These are phyloP conservation scores for Psophia crepitans DNA, from an alignment of 2,113 vertebrate genomes.

Conservation along the genomic window DNA sequence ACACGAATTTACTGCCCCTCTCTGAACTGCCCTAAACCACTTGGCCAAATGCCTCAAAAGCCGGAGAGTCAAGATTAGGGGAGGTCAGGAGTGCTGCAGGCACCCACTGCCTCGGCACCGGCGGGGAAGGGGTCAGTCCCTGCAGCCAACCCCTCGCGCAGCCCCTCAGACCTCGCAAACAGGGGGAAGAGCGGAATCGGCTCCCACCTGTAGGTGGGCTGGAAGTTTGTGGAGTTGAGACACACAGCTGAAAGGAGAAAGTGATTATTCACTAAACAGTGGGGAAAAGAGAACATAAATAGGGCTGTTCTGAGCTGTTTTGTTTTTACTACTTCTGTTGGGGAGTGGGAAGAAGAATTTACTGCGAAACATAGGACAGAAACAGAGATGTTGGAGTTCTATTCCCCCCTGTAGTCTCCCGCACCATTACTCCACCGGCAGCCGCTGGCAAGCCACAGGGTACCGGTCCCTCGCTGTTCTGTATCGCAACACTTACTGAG, in stretches of 20 bases:
- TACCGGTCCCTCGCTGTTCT: neutral
- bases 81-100: neutral
- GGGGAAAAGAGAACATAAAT: neutral
- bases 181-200: rapidly evolving
- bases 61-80: neutral
- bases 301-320: neutral
- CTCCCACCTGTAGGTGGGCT: neutral
- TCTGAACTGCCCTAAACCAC: rapidly evolving
- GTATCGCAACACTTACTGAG: neutral
- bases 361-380: neutral
- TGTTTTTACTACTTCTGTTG: too few relatives aligned
- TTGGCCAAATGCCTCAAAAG: neutral
- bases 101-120: neutral
- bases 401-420: neutral
- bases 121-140: too few relatives aligned
- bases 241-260: neutral
- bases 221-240: neutral
- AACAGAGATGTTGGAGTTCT: neutral
- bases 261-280: neutral
- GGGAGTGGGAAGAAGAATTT: too few relatives aligned
- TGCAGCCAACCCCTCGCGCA: rapidly evolving
- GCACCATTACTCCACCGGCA: neutral
- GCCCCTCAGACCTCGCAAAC: neutral
- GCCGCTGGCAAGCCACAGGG: neutral
- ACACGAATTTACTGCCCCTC: rapidly evolving